These are phyloP conservation scores for Phalangium opilio DNA, from an alignment of 2,888 invertebrate species.

Conservation along the genomic window DNA sequence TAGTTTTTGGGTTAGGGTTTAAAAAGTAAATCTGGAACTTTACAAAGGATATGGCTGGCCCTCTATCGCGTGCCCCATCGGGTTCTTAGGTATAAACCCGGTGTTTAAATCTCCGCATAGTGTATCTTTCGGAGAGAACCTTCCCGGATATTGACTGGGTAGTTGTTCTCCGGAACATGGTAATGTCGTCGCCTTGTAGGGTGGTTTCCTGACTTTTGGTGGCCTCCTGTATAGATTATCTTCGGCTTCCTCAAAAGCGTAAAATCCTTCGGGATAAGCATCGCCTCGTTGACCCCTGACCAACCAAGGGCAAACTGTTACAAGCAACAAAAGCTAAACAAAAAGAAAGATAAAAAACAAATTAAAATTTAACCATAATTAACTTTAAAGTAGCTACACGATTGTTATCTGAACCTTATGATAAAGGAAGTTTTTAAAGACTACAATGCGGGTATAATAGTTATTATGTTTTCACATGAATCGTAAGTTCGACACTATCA, in stretches of 20 bases:
- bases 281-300: no score
- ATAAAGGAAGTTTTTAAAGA: no score
- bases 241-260: constrained; percentile 17
- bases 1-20: no score
- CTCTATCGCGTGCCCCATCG: constrained; percentile 48
- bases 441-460: no score
- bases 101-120: constrained; percentile 81
- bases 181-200: constrained; percentile 55
- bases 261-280: constrained; percentile 13
- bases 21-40: not conserved
- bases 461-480: no score
- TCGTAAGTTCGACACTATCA: no score
- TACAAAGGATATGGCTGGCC: constrained; percentile 27
- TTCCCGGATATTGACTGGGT: not conserved
- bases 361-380: no score
- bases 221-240: constrained; percentile 34
- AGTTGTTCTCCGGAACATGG: constrained; percentile 51
- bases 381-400: no score
- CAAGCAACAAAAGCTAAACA: no score
- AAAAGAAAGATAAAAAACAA: no score
- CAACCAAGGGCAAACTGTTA: no score
- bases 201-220: constrained; percentile 72
- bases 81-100: constrained; percentile 70
- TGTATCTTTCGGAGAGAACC: constrained; percentile 38
- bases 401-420: no score